A percentile compares a stretch with the other conserved stretches of the same genome.
Evolutionary conservation across 2,888 invertebrate genomes (phyloP).

Genomic region (Clanis bilineata): DNA sequence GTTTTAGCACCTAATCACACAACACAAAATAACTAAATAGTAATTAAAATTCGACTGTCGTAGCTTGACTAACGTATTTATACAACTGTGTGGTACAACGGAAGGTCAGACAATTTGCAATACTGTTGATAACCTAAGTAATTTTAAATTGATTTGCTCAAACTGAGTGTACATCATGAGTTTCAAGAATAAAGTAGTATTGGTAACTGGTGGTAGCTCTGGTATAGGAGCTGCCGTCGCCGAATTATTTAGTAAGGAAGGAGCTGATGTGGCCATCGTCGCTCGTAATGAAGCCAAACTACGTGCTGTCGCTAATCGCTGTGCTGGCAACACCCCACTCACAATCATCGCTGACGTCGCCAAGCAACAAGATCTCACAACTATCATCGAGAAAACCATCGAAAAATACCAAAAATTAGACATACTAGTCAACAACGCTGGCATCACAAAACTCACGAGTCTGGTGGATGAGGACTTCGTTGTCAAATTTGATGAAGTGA

Average conservation of each 20-base stretch:
- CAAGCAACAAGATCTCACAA: conserved; percentile 38
- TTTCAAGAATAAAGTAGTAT: conserved; percentile 48
- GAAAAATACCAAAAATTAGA: conserved; percentile 42
- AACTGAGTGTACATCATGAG: conserved; percentile 32
- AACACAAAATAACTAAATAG: too few relatives aligned
- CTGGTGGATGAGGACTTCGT: conserved; percentile 32
- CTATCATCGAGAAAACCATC: conserved; percentile 39
- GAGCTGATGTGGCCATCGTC: conserved; percentile 82
- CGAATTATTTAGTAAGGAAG: conserved; percentile 81
- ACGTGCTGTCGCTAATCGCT: conserved; percentile 67
- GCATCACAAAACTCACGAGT: conserved; percentile 24
- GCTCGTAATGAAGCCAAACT: conserved; percentile 85
- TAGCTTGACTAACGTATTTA: too few relatives aligned
- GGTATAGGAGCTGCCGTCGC: conserved; percentile 87
- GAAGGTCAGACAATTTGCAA: too few relatives aligned
- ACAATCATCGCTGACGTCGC: conserved; percentile 44
- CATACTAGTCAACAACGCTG: conserved; percentile 50
- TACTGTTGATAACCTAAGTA: too few relatives aligned
- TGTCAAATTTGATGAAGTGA: conserved; percentile 38
- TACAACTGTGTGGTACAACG: too few relatives aligned
- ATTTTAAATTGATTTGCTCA: too few relatives aligned
- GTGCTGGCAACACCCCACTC: conserved; percentile 33
- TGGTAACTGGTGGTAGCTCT: conserved; percentile 81
- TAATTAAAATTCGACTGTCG: too few relatives aligned
- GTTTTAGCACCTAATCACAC: too few relatives aligned